Evolutionary conservation across 2,888 invertebrate genomes (phyloP).

Genomic region (Hedya salicella): DNA sequence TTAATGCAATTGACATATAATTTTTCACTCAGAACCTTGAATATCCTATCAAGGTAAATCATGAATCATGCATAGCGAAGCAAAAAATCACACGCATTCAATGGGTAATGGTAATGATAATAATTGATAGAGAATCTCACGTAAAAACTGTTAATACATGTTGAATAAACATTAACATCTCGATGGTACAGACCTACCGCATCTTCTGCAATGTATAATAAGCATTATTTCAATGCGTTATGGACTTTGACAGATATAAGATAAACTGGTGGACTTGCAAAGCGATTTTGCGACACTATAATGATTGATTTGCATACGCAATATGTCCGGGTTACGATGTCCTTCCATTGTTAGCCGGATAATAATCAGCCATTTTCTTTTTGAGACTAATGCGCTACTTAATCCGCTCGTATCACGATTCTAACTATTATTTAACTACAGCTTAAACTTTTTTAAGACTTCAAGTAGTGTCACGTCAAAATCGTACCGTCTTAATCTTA

Average conservation of each 20-base stretch:
- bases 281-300: constrained; percentile 38
- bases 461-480: background rate
- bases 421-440: constrained; percentile 11
- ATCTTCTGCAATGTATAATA: background rate
- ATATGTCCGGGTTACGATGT: constrained; percentile 43
- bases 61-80: constrained; percentile 60
- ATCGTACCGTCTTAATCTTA: too few relatives aligned
- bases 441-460: background rate
- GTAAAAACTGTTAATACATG: constrained; percentile 34
- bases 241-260: background rate
- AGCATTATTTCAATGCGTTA: constrained; percentile 5
- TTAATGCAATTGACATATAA: constrained; percentile 43
- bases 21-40: constrained; percentile 57
- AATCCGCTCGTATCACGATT: constrained; percentile 35
- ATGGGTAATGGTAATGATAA: constrained; percentile 45
- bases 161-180: constrained; percentile 43
- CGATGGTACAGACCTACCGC: constrained; percentile 2
- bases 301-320: constrained; percentile 43
- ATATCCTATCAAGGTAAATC: constrained; percentile 62
- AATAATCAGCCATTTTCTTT: constrained; percentile 35
- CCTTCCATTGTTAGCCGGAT: constrained; percentile 41
- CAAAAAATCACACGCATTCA: constrained; percentile 59
- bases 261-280: background rate
- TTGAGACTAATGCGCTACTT: constrained; percentile 20
- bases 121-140: constrained; percentile 41